phyloP scores from a whole-genome alignment of 2,113 vertebrate genomes.

The Corvus hawaiiensis region DNA sequence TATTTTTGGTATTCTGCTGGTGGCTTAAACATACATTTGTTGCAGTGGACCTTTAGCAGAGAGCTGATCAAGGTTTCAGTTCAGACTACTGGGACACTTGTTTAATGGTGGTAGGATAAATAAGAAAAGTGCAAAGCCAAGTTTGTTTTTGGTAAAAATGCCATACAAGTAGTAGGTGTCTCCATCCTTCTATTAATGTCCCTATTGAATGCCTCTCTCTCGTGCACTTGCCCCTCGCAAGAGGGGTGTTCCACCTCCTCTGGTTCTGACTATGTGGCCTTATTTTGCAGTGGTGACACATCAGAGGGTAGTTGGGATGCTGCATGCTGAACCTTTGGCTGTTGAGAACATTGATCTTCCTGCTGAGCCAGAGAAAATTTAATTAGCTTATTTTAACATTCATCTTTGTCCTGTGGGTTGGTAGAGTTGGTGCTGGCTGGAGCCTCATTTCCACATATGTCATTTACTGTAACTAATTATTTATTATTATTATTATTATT shows the following conservation, averaged over 20 bases:
- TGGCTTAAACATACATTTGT: not conserved
- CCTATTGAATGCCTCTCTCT: not conserved
- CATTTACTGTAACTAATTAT: constrained; percentile 14
- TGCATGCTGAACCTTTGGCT: not conserved
- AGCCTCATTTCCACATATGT: not conserved
- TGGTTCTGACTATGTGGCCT: not conserved
- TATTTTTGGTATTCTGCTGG: not conserved
- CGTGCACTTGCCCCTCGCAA: not conserved
- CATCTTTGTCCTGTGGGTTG: not conserved
- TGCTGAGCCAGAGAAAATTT: constrained; percentile 35
- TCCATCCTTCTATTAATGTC: not conserved
- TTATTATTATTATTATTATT: not conserved
- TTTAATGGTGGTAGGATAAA: not conserved
- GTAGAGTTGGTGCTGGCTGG: constrained; percentile 27
- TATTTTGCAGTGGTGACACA: not conserved
- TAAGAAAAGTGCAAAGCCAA: not conserved
- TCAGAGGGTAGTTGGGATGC: not conserved
- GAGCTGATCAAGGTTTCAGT: not conserved
- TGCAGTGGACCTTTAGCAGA: not conserved
- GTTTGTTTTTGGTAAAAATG: not conserved
- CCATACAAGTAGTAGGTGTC: not conserved
- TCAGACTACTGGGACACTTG: not conserved
- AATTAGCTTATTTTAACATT: constrained; percentile 54
- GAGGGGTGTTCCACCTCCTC: not conserved
- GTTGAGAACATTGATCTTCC: not conserved